phyloP scores from a whole-genome alignment of 2,113 vertebrate species.

The Tylochromis polylepis region DNA sequence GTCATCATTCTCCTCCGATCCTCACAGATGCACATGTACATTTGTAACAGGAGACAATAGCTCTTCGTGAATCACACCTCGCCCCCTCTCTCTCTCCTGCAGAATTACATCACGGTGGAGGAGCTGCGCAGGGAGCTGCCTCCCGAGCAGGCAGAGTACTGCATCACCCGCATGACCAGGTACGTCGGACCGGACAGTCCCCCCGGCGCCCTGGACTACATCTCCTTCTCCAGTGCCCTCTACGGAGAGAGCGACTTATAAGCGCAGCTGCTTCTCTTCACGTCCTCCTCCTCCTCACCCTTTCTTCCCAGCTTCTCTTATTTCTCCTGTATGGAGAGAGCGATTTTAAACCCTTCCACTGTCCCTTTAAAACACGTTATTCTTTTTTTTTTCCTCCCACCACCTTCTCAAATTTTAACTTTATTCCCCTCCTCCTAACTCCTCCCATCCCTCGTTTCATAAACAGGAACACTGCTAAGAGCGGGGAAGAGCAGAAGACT shows the following conservation, averaged over 20 bases:
- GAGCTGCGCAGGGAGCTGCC: constrained; percentile 86
- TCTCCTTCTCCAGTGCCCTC: constrained; percentile 90
- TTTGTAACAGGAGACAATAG: not conserved
- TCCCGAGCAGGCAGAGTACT: constrained; percentile 86
- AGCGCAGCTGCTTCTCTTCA: constrained; percentile 25
- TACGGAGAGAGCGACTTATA: constrained; percentile 91
- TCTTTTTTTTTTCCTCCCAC: not conserved
- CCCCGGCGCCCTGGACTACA: constrained; percentile 83
- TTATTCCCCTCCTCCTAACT: not conserved
- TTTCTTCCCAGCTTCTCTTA: constrained; percentile 5
- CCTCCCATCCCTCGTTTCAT: not conserved
- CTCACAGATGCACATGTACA: not conserved
- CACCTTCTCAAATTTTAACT: constrained; percentile 26
- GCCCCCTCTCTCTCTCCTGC: not conserved
- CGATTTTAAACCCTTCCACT: constrained; percentile 36
- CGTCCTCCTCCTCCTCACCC: not conserved
- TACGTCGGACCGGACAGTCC: constrained; percentile 72
- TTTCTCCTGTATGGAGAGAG: constrained; percentile 52
- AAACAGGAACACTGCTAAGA: constrained; percentile 12
- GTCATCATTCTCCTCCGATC: not conserved
- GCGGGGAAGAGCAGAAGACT: constrained; percentile 38
- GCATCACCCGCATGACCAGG: constrained; percentile 87
- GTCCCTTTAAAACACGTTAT: not conserved
- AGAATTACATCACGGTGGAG: constrained; percentile 83
- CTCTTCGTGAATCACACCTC: not conserved